Conservation (phyloP, 2,113 vertebrate species). For the Rafetus swinhoei region DNA sequence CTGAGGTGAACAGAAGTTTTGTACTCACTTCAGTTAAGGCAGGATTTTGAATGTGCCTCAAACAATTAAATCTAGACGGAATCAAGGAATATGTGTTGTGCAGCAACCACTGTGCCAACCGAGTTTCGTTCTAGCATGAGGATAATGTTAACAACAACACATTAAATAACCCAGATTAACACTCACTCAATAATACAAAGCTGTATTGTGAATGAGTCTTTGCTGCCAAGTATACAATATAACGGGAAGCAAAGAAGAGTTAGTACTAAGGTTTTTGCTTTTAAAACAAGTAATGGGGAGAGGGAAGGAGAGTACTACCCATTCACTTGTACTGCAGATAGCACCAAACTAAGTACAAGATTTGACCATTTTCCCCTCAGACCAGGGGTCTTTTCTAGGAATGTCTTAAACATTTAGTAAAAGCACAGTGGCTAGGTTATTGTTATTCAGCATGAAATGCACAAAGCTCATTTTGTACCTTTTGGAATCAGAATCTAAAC, state of each 20-base stretch:
- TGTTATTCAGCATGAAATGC: not conserved
- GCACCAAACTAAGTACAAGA: not conserved
- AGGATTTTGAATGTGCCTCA: not conserved
- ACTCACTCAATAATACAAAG: not conserved
- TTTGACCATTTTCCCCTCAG: not conserved
- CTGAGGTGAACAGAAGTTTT: not conserved
- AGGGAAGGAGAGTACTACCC: not conserved
- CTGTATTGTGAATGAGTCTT: not conserved
- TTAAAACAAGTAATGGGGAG: not conserved
- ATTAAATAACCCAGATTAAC: not conserved
- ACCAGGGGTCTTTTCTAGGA: not conserved
- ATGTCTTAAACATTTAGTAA: not conserved
- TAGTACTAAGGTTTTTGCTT: not conserved
- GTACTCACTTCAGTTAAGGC: rapidly evolving
- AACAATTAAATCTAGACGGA: not conserved
- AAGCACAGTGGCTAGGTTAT: not conserved
- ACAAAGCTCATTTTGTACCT: not conserved
- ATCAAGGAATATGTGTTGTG: not conserved
- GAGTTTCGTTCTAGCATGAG: not conserved
- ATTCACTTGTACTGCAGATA: not conserved
- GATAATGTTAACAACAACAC: not conserved
- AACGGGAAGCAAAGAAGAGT: not conserved
- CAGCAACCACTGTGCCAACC: not conserved
- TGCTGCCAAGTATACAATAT: not conserved
- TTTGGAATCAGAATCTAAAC: too few species aligned